Percentiles rank a stretch among this genome's conserved stretches.
These are phyloP conservation scores for Sesia bembeciformis DNA, from an alignment of 2,888 invertebrate species.

Conservation along the genomic window DNA sequence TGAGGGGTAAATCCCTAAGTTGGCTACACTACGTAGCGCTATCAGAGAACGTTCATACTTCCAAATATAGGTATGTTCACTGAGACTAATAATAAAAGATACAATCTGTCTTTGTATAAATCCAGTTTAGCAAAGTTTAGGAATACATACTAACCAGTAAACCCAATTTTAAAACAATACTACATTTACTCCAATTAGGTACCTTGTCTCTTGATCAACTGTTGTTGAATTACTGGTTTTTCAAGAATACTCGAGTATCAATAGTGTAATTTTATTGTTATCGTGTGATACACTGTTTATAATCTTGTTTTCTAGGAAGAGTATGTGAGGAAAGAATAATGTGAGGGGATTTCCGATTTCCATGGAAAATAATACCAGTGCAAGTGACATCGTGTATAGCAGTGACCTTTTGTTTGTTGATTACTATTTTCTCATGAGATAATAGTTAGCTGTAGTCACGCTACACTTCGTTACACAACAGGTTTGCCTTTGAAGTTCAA, in stretches of 20 bases:
- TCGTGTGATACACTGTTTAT: conserved; percentile 22
- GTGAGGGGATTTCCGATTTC: conserved; percentile 64
- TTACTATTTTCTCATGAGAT: conserved; percentile 49
- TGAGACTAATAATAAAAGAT: no score
- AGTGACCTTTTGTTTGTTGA: conserved; percentile 44
- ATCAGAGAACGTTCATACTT: no score
- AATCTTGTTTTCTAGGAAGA: conserved; percentile 42
- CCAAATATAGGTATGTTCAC: no score
- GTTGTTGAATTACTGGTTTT: conserved; percentile 49
- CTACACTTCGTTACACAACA: neutral
- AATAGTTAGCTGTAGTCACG: conserved; percentile 12
- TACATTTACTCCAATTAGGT: no score
- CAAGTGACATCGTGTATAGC: conserved; percentile 25
- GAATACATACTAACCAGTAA: no score
- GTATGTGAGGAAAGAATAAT: conserved; percentile 46
- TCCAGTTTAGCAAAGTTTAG: no score
- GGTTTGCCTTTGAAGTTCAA: neutral
- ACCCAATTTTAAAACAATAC: no score
- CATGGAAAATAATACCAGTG: conserved; percentile 28
- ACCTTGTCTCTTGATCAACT: conserved; percentile 2
- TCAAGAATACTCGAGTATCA: conserved; percentile 42
- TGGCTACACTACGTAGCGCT: no score
- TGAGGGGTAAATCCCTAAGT: no score
- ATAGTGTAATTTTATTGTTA: conserved; percentile 47
- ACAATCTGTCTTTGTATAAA: no score